Evolutionary conservation across 2,797 vertebrate genomes (phyloP).

Genomic region (Lagocephalus sceleratus): DNA sequence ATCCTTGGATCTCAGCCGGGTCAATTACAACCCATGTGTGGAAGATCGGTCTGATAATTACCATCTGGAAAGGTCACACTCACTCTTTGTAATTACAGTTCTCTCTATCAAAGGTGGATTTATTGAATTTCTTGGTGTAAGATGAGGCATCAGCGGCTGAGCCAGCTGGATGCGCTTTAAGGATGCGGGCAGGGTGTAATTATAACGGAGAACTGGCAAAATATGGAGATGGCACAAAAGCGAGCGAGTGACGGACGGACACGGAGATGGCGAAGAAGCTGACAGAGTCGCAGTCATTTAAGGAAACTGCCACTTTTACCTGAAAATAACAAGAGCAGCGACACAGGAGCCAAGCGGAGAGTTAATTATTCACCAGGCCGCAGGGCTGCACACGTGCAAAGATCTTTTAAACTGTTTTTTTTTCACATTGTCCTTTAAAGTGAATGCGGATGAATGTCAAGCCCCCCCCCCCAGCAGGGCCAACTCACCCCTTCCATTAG

Average conservation of each 20-base stretch:
- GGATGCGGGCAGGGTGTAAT: slow-evolving; percentile 54
- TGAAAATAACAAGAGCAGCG: slow-evolving; percentile 1
- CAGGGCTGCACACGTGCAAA: slow-evolving; percentile 29
- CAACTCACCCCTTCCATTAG: slow-evolving; percentile 62
- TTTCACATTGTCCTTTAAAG: slow-evolving; percentile 25
- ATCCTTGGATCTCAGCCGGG: slow-evolving; percentile 43
- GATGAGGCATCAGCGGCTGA: slow-evolving; percentile 14
- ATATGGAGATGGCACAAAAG: slow-evolving; percentile 20
- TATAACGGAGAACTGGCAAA: slow-evolving; percentile 51
- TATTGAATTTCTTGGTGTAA: slow-evolving; percentile 44
- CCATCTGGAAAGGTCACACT: slow-evolving; percentile 41
- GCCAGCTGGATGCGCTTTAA: slow-evolving; percentile 51
- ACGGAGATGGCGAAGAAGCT: slow-evolving; percentile 17
- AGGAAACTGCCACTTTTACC: slow-evolving; percentile 11
- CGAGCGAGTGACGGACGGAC: slow-evolving; percentile 31
- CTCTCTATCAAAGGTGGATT: slow-evolving; percentile 31
- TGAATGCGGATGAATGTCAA: slow-evolving; percentile 43
- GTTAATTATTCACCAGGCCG: slow-evolving; percentile 21
- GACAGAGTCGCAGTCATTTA: slow-evolving; percentile 31
- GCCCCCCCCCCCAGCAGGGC: slow-evolving; percentile 46
- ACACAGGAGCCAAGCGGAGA: slow-evolving; percentile 5
- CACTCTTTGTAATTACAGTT: slow-evolving; percentile 55
- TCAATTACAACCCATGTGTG: slow-evolving; percentile 44
- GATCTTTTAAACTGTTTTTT: slow-evolving; percentile 19
- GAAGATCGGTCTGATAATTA: slow-evolving; percentile 38